phyloP scores from a whole-genome alignment of 2,113 vertebrate genomes.

The Spilogale gracilis region DNA sequence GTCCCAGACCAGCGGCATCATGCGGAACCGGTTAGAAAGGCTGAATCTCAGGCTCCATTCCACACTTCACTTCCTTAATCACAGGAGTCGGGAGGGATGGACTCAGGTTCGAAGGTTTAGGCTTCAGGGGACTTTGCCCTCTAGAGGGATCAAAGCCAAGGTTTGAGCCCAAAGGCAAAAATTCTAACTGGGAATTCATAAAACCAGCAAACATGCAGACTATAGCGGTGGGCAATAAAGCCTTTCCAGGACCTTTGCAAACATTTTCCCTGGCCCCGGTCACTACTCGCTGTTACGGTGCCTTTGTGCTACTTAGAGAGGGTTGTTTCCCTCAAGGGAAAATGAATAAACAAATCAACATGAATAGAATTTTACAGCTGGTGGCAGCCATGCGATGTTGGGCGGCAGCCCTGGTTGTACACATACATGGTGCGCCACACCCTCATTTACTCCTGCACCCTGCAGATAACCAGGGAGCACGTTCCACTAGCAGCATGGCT shows the following conservation, averaged over 20 bases:
- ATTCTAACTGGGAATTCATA: conserved; percentile 24
- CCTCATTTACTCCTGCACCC: background rate
- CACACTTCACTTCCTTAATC: conserved; percentile 21
- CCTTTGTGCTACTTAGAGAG: background rate
- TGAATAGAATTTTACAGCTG: background rate
- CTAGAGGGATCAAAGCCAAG: conserved; percentile 30
- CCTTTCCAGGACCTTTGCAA: background rate
- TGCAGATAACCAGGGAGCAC: conserved; percentile 10
- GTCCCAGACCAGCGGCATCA: background rate
- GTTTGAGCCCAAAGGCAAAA: conserved; percentile 27
- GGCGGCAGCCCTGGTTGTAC: background rate
- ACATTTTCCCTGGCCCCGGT: background rate
- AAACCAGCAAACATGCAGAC: background rate
- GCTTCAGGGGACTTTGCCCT: background rate
- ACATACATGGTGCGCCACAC: background rate
- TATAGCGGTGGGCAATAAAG: background rate
- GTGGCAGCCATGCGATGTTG: background rate
- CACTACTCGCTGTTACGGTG: background rate
- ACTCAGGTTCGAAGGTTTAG: background rate
- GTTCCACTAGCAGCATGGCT: background rate
- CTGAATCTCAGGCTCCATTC: background rate
- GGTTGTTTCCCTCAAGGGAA: background rate
- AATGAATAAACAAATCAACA: background rate
- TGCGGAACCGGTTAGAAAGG: conserved; percentile 18
- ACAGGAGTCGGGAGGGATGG: background rate